These are phyloP conservation scores for Busseola fusca DNA, from an alignment of 2,888 invertebrate species.

Conservation along the genomic window DNA sequence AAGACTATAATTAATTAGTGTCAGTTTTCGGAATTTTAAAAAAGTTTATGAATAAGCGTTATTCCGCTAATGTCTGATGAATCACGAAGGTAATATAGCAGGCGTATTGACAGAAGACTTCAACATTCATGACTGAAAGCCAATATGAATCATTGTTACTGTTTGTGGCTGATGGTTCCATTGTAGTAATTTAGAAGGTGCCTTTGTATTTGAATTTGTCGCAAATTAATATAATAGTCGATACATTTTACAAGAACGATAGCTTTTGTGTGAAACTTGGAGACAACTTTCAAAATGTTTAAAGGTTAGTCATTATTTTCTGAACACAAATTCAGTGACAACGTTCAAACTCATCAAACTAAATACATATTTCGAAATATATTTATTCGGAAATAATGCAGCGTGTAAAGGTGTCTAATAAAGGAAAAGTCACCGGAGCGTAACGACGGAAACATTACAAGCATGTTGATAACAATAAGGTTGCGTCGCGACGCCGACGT, in stretches of 20 bases:
- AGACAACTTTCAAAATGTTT: constrained; percentile 26
- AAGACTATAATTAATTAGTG: background rate
- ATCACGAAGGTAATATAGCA: background rate
- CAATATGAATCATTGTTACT: constrained; percentile 19
- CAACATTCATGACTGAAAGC: constrained; percentile 9
- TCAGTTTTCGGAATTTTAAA: background rate
- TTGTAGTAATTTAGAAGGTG: constrained; percentile 13
- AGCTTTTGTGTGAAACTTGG: constrained; percentile 12
- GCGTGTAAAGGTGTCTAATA: constrained; percentile 64
- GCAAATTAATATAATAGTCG: constrained; percentile 1
- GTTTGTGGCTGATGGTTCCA: background rate
- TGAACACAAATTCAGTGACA: constrained; percentile 12
- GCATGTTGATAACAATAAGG: constrained; percentile 67
- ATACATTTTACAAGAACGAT: constrained; percentile 17
- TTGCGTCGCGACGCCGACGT: constrained; percentile 44
- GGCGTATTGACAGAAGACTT: background rate
- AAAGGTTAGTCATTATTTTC: constrained; percentile 15
- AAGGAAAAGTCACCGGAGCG: constrained; percentile 67
- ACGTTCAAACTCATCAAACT: constrained; percentile 24
- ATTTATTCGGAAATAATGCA: constrained; percentile 44
- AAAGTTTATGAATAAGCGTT: background rate
- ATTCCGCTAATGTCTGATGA: background rate
- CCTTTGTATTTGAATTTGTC: constrained; percentile 21
- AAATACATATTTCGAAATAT: constrained; percentile 23
- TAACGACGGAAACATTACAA: constrained; percentile 71